Evolutionary conservation across 2,113 vertebrate genomes (phyloP), one percentile per base, ranked within the genome.

Genomic region (Galbula dea): DNA sequence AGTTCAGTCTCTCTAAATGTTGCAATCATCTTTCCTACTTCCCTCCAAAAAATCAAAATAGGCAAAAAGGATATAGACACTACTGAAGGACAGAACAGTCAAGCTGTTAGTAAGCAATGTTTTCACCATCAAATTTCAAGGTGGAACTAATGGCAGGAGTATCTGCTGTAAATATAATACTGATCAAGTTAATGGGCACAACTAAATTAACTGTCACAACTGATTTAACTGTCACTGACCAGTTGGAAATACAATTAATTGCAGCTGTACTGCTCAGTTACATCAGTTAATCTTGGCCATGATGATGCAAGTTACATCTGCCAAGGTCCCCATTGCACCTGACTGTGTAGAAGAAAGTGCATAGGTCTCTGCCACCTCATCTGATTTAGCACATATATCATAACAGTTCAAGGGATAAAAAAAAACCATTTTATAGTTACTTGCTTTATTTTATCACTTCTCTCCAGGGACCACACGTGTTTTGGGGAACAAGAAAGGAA

Each of bases 401-500:
- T 12, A 48, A 19, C 57, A 71, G 59, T 36, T 83, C 61, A 66
- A 18, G 41, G 34, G 36, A 63, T 49, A 11, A 1, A n/a, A 88
- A 1, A n/a, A 88, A 17, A 86, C 54, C 54, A 32, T 66, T 80
- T 32, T n/a, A 68, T 12, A 30, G 17, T 3, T 11, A 63, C 27
- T 46, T 84, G 30, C 29, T 92, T 76, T 86, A 27, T 88, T 74
- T 83, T 89, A 0, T 68, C 24, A 83, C 59, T 84, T 92, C 49
- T 88, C 84, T 95, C 36, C 96, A 99, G 99, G 93, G 19, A 69
- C 97, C 84, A 89, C 17, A 0, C 98, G 99, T 78, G 98, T 98
- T 49, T 51, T 98, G 65, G 99, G 99, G 9, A 99, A 99, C 95
- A 99, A 98, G 94, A 99, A 99, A 90, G 99, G 99, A 21, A 97